A percentile compares a stretch with the other conserved stretches of the same genome.
Evolutionary conservation across 1,140 invertebrate species (phyloP).

Genomic region (Drosophila littoralis): DNA sequence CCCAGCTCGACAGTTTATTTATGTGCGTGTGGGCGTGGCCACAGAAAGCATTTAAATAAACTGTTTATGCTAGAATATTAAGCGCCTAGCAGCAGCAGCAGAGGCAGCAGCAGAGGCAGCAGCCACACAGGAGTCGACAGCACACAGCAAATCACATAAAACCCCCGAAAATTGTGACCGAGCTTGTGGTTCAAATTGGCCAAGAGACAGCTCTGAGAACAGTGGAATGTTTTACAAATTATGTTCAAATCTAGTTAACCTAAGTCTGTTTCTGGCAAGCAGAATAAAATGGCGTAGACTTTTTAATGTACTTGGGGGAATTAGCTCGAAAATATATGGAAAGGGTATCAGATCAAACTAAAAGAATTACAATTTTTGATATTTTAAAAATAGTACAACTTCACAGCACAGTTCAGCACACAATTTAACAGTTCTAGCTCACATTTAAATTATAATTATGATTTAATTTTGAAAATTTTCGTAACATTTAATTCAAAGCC

Average conservation of each 20-base stretch:
- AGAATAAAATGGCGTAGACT: too few species aligned
- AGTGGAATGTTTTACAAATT: background rate
- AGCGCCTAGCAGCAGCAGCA: background rate
- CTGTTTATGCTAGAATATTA: conserved; percentile 47
- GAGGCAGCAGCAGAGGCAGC: background rate
- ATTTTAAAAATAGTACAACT: too few species aligned
- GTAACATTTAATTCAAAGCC: background rate
- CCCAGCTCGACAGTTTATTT: conserved; percentile 46
- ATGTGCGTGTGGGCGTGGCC: conserved; percentile 17
- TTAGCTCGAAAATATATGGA: too few species aligned
- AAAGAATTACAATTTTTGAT: too few species aligned
- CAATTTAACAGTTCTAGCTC: background rate
- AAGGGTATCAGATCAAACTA: too few species aligned
- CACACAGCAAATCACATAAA: conserved; percentile 23
- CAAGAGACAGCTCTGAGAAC: background rate
- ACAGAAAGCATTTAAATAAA: conserved; percentile 44
- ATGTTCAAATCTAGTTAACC: too few species aligned
- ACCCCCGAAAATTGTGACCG: conserved; percentile 11
- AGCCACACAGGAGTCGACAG: background rate
- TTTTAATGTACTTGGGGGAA: too few species aligned
- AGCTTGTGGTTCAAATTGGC: conserved; percentile 10
- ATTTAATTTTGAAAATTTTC: background rate
- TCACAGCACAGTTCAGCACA: too few species aligned
- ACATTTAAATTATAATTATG: background rate
- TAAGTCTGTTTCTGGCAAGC: too few species aligned